Evolutionary conservation across 2,888 invertebrate species (phyloP).

Genomic region (Eupithecia subumbrata): DNA sequence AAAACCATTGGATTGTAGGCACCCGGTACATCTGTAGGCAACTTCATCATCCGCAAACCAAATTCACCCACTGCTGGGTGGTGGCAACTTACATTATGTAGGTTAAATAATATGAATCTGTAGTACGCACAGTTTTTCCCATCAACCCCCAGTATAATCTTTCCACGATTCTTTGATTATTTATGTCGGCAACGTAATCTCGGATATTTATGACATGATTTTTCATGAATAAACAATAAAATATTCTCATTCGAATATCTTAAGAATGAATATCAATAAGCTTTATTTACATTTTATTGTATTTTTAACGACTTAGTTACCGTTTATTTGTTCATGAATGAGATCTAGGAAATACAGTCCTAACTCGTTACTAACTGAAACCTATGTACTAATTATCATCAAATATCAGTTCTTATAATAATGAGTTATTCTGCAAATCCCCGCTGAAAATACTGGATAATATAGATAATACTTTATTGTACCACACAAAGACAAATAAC

Average conservation of each 20-base stretch:
- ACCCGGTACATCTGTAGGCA: too few species aligned
- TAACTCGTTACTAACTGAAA: too few species aligned
- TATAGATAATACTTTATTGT: too few species aligned
- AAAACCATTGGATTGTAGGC: too few species aligned
- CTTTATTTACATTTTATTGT: conserved; percentile 27
- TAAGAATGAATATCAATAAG: conserved; percentile 23
- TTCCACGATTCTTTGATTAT: conserved; percentile 15
- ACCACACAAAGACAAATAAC: too few species aligned
- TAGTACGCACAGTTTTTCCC: neutral
- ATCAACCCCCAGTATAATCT: neutral
- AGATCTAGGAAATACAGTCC: conserved; percentile 4
- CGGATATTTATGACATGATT: conserved; percentile 28
- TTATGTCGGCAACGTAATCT: conserved; percentile 20
- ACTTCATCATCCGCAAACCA: too few species aligned
- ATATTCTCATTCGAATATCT: conserved; percentile 20
- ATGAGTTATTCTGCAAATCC: neutral
- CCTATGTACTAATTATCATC: neutral
- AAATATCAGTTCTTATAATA: too few species aligned
- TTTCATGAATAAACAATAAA: conserved; percentile 32
- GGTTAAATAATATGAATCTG: neutral
- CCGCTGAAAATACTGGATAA: too few species aligned
- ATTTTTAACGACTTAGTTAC: conserved; percentile 11
- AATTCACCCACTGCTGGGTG: too few species aligned
- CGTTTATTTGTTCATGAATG: conserved; percentile 11
- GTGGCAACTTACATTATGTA: too few species aligned